Conservation (phyloP, 1,140 invertebrate species). For the Nixonia krombeini region DNA sequence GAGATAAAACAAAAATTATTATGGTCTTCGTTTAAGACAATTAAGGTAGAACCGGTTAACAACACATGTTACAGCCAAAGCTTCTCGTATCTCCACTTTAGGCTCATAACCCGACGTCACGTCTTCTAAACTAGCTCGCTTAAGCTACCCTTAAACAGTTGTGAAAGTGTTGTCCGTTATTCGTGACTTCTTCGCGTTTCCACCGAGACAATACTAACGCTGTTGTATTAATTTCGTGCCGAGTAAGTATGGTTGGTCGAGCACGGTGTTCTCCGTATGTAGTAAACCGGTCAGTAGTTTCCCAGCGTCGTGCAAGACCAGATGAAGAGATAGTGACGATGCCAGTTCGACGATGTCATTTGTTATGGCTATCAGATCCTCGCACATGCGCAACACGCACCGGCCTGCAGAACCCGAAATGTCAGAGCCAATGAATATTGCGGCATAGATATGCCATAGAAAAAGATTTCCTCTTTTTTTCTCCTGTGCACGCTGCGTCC, state of each 20-base stretch:
- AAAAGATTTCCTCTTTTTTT: slow-evolving; percentile 18
- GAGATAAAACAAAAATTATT: slow-evolving; percentile 59
- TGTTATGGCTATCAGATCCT: slow-evolving; percentile 63
- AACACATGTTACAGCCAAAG: slow-evolving; percentile 62
- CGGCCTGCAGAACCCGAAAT: slow-evolving; percentile 30
- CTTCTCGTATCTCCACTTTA: slow-evolving; percentile 53
- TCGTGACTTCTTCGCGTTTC: neutral
- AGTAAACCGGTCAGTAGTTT: slow-evolving; percentile 39
- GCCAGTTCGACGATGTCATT: slow-evolving; percentile 65
- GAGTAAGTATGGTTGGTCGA: slow-evolving; percentile 24
- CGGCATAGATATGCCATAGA: slow-evolving; percentile 20
- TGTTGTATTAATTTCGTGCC: slow-evolving; percentile 15
- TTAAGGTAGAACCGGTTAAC: slow-evolving; percentile 63
- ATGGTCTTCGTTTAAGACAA: slow-evolving; percentile 58
- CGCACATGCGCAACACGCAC: slow-evolving; percentile 52
- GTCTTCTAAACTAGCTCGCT: slow-evolving; percentile 56
- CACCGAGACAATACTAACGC: slow-evolving; percentile 9
- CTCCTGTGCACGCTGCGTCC: slow-evolving; percentile 8
- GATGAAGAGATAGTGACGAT: slow-evolving; percentile 61
- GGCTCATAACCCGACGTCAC: slow-evolving; percentile 54
- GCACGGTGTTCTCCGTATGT: slow-evolving; percentile 16
- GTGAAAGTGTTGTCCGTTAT: slow-evolving; percentile 44
- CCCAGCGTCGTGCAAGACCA: slow-evolving; percentile 25
- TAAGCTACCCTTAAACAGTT: slow-evolving; percentile 52
- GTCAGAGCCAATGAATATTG: slow-evolving; percentile 29